Base-by-base conservation (phyloP, 2,113 vertebrate genomes). In the Melanocharis versteri region DNA sequence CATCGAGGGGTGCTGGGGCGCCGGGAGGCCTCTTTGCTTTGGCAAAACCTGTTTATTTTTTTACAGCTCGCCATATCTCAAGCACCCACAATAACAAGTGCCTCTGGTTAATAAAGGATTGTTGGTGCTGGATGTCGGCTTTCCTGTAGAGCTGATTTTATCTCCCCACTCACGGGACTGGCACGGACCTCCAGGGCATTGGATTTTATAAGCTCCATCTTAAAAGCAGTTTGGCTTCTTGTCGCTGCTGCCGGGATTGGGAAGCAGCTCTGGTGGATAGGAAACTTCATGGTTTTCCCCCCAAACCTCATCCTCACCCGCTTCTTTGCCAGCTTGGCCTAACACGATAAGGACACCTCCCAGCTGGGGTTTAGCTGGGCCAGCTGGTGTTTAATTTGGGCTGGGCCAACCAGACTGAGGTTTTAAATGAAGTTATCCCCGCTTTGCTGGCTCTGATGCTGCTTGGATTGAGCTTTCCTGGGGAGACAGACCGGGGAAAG, bases 101-200 rank as follows among this genome's bases (percentile, higher is more conserved):
- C 47, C 33, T 73, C 68, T 97, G n/a, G 15, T 94, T 83, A 94
- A 78, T 60, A 24, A 40, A n/a, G 72, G 37, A 5, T 60, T 66
- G 35, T 58, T 79, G 78, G 73, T 91, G 42, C 78, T 6, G 8
- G 33, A 31, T 75, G 87, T 50, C 6, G 0, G 21, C 54, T 93
- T 87, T 89, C 51, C 78, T 82, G 87, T 22, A 39, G 51, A 75
- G 69, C 81, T 94, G 90, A 93, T 95, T 89, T 93, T 93, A 89
- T 96, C 90, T 94, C 54, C 48, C 35, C 18, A 10, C 72, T 89
- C 17, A 2, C 2, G 30, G 72, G 28, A 23, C 83, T 82, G 77
- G 60, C 68, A 11, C 2, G 30, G 47, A 35, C 56, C 73, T 75
- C 69, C 60, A 40, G 93, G 81, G 87, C 61, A 11, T 24, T 93